Base-by-base conservation (phyloP, 2,797 vertebrate species). In the Pyrrhura leucotis region DNA sequence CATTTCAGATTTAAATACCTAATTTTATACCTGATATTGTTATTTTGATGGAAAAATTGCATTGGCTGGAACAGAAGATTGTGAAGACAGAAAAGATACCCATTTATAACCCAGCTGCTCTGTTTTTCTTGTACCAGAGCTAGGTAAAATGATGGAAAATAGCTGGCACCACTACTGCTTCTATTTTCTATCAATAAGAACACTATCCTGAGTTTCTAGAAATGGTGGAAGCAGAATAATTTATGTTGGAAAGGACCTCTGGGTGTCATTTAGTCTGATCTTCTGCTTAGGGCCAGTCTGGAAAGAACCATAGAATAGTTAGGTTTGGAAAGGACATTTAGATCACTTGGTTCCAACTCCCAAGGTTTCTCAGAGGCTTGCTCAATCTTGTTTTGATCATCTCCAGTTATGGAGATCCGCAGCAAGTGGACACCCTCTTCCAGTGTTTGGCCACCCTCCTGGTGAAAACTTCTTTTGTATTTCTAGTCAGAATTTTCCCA, bases 361-460 rank as follows among this genome's bases (percentile, higher is more conserved):
- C 20, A 11, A 67, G 14, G 17, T 85, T 79, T 87, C 45, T 81
- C 31, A 51, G 44, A 61, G 14, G 18, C 20, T 72, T 75, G 22
- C 2, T 12, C 8, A 29, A 3, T 53, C 61, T 77, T 62, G 18
- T 6, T 69, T 40, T 45, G 5, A 66, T 59, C 80, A 29, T 90
- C 18, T 78, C 23, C 0, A 0, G n/a, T 28, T 58, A 81, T 10
- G 9, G 47, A 88, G 29, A 45, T 48, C 50, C 4, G 29, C 21
- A 79, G 21, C 5, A 8, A 8, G 9, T 58, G 26, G 16, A 8
- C 23, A 77, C 8, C 25, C 8, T 59, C 25, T 58, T 61, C 31
- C 17, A 44, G 4, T 37, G 29, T 56, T 28, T 56, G 39, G 62
- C 14, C 8, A 37, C 4, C 2, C 17, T 53, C 0, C 0, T 25